phyloP scores from a whole-genome alignment of 2,888 invertebrate genomes.

The Thumatha senex region DNA sequence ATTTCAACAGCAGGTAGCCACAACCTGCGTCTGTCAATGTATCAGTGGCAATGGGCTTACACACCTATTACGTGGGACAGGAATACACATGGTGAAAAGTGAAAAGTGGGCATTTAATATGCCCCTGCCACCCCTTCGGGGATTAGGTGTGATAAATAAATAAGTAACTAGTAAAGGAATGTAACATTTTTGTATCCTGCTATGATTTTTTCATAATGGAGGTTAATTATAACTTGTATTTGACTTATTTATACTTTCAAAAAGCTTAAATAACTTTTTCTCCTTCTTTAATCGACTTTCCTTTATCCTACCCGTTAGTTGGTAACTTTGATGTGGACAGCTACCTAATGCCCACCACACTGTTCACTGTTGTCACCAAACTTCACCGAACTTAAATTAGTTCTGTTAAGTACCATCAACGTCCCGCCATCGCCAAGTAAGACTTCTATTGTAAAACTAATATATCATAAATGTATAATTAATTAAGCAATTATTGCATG shows the following conservation, averaged over 20 bases:
- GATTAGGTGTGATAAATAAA: too few relatives aligned
- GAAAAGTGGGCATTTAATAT: too few relatives aligned
- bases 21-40: too few relatives aligned
- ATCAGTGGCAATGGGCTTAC: too few relatives aligned
- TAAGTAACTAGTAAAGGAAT: too few relatives aligned
- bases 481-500: too few relatives aligned
- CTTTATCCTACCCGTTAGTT: conserved; percentile 70
- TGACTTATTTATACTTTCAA: conserved; percentile 17
- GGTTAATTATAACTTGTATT: not conserved
- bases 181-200: not conserved
- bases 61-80: too few relatives aligned
- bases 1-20: too few relatives aligned
- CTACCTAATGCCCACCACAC: conserved; percentile 51
- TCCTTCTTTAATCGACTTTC: conserved; percentile 70
- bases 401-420: conserved; percentile 63
- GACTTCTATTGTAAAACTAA: conserved; percentile 46
- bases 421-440: conserved; percentile 64
- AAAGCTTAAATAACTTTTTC: conserved; percentile 65
- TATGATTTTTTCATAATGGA: not conserved
- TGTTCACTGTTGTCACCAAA: conserved; percentile 52
- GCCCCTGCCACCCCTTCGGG: too few relatives aligned
- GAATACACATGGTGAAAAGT: too few relatives aligned
- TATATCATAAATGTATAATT: conserved; percentile 24
- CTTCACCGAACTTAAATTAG: conserved; percentile 61
- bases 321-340: conserved; percentile 65